These are phyloP conservation scores for Rhopalosiphum padi DNA, from an alignment of 1,140 invertebrate species.

Conservation along the genomic window DNA sequence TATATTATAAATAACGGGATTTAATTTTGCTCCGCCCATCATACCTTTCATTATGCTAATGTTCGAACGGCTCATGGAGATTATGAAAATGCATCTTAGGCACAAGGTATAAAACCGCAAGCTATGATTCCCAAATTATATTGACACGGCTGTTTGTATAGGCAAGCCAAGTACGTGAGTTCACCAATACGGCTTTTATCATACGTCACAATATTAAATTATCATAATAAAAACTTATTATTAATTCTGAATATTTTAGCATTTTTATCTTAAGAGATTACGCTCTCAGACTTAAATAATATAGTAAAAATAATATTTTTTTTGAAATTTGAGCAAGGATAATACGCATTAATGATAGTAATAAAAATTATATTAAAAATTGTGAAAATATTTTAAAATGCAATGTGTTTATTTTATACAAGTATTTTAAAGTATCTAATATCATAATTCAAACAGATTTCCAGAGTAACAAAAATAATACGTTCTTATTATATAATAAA, in stretches of 20 bases:
- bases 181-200: not conserved
- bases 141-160: not conserved
- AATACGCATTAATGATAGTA: no score
- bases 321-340: no score
- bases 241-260: not conserved
- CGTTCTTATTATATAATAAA: no score
- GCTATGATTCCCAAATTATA: not conserved
- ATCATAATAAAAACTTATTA: not conserved
- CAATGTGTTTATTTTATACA: no score
- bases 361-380: no score
- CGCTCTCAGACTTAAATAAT: no score
- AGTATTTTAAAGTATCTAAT: no score
- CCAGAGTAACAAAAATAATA: no score
- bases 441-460: no score
- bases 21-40: slow-evolving; percentile 22
- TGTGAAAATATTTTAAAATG: no score
- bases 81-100: slow-evolving; percentile 12
- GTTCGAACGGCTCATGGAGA: slow-evolving; percentile 15
- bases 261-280: not conserved
- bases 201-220: not conserved
- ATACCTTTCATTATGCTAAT: slow-evolving; percentile 57
- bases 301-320: no score
- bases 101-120: not conserved
- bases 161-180: not conserved
- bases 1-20: slow-evolving; percentile 55